phyloP scores from a whole-genome alignment of 2,113 vertebrate species.

The Nothoprocta pentlandii region DNA sequence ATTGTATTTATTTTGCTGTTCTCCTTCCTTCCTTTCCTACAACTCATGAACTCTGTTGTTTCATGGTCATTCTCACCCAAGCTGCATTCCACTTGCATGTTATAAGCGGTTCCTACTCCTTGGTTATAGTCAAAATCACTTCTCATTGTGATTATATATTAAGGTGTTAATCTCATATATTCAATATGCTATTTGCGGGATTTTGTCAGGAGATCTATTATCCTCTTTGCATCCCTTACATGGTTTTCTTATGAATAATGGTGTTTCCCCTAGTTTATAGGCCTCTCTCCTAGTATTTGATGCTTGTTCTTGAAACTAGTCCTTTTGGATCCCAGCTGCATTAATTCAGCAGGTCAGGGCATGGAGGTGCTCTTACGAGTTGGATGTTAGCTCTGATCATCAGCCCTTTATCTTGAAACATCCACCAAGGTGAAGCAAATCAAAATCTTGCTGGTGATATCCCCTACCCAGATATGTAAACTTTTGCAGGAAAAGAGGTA shows the following conservation, averaged over 20 bases:
- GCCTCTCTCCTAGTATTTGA: neutral
- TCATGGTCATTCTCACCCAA: constrained; percentile 41
- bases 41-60: constrained; percentile 53
- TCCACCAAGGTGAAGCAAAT: constrained; percentile 4
- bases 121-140: neutral
- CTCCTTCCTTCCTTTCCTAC: constrained; percentile 53
- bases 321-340: neutral
- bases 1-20: constrained; percentile 68
- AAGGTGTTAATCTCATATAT: neutral
- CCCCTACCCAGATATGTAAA: neutral
- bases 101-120: constrained; percentile 2
- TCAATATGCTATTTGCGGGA: neutral
- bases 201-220: neutral
- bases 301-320: neutral
- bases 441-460: neutral
- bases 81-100: constrained; percentile 52
- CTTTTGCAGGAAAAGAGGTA: neutral
- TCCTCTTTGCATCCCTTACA: neutral
- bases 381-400: neutral
- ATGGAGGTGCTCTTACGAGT: constrained; percentile 18
- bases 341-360: neutral
- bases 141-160: neutral
- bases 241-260: neutral
- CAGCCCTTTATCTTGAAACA: neutral
- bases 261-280: neutral